Percentiles rank a stretch among this genome's conserved stretches.
Conservation (phyloP, 2,888 invertebrate genomes). For the Habroteleia sp. region DNA sequence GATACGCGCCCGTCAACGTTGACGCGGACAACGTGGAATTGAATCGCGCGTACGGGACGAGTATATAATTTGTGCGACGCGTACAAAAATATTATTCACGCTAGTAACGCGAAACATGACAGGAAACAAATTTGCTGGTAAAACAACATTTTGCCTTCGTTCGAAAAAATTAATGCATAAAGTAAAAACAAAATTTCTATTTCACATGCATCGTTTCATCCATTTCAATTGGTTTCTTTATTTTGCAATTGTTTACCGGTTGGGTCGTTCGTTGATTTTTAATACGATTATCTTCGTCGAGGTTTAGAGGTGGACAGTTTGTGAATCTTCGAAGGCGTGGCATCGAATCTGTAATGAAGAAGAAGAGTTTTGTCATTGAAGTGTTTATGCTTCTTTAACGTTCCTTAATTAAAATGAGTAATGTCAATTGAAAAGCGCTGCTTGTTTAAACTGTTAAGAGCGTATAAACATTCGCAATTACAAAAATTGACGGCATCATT, state of each 20-base stretch:
- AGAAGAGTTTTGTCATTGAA: too few relatives aligned
- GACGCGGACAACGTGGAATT: conserved; percentile 60
- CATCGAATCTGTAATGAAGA: too few relatives aligned
- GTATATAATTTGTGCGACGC: conserved; percentile 59
- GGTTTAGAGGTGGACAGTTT: too few relatives aligned
- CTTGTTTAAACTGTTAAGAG: conserved; percentile 39
- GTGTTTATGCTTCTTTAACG: not conserved
- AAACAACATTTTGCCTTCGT: conserved; percentile 4
- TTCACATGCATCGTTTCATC: too few relatives aligned
- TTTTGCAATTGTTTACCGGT: too few relatives aligned
- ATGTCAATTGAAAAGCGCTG: conserved; percentile 7
- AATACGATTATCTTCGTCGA: too few relatives aligned
- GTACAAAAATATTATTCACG: conserved; percentile 54
- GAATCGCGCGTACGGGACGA: conserved; percentile 60
- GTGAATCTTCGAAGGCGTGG: too few relatives aligned
- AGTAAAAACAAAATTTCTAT: too few relatives aligned
- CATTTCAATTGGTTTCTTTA: too few relatives aligned
- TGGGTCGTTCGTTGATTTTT: too few relatives aligned
- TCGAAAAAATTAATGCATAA: not conserved
- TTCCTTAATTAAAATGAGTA: not conserved
- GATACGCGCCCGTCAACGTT: conserved; percentile 68
- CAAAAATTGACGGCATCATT: conserved; percentile 66
- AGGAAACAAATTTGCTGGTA: conserved; percentile 22
- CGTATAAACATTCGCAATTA: conserved; percentile 64
- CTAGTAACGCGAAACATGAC: conserved; percentile 31